Base-by-base conservation (phyloP, 2,888 invertebrate genomes). In the Latheticus oryzae region DNA sequence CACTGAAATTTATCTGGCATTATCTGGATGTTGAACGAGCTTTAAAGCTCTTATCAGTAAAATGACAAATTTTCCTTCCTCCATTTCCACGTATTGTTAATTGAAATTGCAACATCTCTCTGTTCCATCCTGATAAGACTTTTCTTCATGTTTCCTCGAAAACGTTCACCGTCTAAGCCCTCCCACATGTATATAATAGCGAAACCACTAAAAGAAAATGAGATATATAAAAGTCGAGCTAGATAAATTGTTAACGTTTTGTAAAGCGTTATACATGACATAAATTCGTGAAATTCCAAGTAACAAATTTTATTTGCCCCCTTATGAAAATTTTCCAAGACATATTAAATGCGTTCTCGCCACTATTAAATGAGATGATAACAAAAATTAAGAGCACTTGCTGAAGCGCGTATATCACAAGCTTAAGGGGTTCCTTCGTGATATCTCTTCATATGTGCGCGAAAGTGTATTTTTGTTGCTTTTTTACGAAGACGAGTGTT, bases 231-330 rank as follows among this genome's bases (percentile, higher is more conserved):
- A 72, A 73, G 73, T 71, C 73, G 70, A 73, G 73, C 75, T 64
- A 72, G 72, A 74, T 74, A 75, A 76, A 74, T 74, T 74, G 75
- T 72, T 66, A 70, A 69, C 73, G 73, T 72, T 75, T 74, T 74
- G 72, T 74, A 73, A 73, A 71, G 72, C 68, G 70, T 70, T 70
- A 64, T 66, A 66, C 59, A 69, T 61, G 63, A 63, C 62, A 66
- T 67, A 62, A 64, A 62, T 60, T 64, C 55, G 35, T 45, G 55
- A 56, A 59, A 59, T 61, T 51, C 52, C 38, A 19, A 17, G 45
- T 54, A 53, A 58, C 45, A 48, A 58, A 61, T 59, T 59, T 61
- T 59, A 58, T 59, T 37, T 55, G 51, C 42, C 57, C 59, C n/a
- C n/a, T n/a, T n/a, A n/a, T 33, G 55, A 59, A 62, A n/a, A 63